Conservation (phyloP, 2,888 invertebrate species). For the Eulithis testata region DNA sequence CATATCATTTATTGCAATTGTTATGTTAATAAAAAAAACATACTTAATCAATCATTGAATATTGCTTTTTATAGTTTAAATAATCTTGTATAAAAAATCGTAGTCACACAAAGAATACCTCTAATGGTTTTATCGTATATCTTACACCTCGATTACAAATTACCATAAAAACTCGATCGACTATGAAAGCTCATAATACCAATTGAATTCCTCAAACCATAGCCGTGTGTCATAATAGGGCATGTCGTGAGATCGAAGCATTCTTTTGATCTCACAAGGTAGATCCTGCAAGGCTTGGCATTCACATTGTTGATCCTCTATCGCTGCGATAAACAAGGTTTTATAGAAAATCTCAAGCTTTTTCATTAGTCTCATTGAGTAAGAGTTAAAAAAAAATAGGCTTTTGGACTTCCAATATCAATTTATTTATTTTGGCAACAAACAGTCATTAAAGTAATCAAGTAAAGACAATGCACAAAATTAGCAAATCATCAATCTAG, state of each 20-base stretch:
- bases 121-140: conserved; percentile 14
- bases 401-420: no score
- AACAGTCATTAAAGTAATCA: no score
- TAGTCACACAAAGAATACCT: background rate
- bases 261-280: conserved; percentile 56
- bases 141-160: conserved; percentile 19
- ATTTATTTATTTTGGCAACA: no score
- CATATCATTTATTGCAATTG: no score
- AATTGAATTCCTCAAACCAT: conserved; percentile 41
- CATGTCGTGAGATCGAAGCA: conserved; percentile 61
- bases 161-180: conserved; percentile 15
- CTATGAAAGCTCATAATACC: conserved; percentile 21
- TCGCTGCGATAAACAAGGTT: background rate
- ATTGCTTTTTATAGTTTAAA: no score
- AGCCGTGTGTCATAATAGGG: conserved; percentile 43
- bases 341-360: background rate
- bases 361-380: background rate
- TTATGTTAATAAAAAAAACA: no score
- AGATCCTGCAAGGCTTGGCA: conserved; percentile 25
- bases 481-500: no score
- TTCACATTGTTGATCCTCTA: conserved; percentile 42
- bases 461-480: no score
- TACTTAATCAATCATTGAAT: no score
- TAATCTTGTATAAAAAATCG: no score
- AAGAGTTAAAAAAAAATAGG: no score